Evolutionary conservation across 2,888 invertebrate species (phyloP).

Genomic region (Netelia melanura): DNA sequence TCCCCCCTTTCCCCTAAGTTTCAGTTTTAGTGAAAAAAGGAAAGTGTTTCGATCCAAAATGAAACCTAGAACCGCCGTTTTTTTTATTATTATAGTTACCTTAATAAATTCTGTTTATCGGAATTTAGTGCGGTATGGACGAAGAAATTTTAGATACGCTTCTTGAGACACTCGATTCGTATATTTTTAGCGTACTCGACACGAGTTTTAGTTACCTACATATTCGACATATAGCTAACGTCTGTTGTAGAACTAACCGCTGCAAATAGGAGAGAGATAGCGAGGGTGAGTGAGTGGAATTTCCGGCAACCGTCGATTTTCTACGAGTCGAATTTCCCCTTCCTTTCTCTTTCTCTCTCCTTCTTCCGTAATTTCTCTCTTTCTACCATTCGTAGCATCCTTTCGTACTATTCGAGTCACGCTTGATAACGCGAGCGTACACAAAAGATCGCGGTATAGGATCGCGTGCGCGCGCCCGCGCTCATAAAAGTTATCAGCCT

Average conservation of each 20-base stretch:
- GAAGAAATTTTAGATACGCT: too few relatives aligned
- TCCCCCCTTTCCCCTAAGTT: too few relatives aligned
- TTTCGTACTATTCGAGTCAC: constrained; percentile 55
- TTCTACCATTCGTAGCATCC: constrained; percentile 18
- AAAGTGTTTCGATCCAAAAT: too few relatives aligned
- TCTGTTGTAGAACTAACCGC: constrained; percentile 7
- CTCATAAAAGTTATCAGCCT: constrained; percentile 72
- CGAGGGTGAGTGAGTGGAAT: constrained; percentile 23
- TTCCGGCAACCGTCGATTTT: constrained; percentile 50
- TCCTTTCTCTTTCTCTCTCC: constrained; percentile 5
- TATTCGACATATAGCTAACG: constrained; percentile 1
- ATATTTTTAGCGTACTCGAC: neutral
- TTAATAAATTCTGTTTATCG: too few relatives aligned
- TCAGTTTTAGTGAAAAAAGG: too few relatives aligned
- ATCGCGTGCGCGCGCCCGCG: constrained; percentile 59
- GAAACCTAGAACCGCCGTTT: too few relatives aligned
- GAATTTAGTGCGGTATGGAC: too few relatives aligned
- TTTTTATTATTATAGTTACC: too few relatives aligned
- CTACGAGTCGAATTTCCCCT: constrained; percentile 16
- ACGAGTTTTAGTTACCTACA: constrained; percentile 21
- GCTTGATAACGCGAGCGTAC: constrained; percentile 68
- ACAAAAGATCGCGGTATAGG: constrained; percentile 70
- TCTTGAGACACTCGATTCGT: neutral
- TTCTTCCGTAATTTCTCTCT: constrained; percentile 8
- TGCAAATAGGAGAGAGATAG: constrained; percentile 16